A percentile compares a stretch with the other conserved stretches of the same genome.
Evolutionary conservation across 2,888 invertebrate genomes (phyloP).

Genomic region (Synergus umbraculus): DNA sequence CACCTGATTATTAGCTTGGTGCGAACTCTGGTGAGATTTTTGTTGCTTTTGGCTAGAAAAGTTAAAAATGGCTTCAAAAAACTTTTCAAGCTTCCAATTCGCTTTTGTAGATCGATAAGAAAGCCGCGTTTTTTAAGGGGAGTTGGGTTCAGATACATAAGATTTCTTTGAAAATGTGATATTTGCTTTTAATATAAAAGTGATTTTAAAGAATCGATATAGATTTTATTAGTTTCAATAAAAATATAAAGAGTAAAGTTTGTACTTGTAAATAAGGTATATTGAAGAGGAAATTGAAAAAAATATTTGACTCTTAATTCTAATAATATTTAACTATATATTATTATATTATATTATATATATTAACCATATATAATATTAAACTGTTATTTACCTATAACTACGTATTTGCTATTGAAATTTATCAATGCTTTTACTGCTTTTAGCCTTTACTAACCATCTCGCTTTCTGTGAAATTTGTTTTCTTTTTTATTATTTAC

Average conservation of each 20-base stretch:
- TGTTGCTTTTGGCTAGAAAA: not conserved
- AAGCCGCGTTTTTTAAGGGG: not conserved
- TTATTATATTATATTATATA: too few species aligned
- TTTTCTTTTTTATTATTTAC: not conserved
- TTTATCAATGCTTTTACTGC: conserved; percentile 1
- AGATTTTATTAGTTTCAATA: not conserved
- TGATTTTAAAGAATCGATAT: not conserved
- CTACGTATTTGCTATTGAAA: conserved; percentile 17
- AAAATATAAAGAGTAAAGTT: not conserved
- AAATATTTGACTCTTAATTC: not conserved
- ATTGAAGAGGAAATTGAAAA: not conserved
- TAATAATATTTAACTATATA: not conserved
- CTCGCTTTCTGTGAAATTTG: not conserved
- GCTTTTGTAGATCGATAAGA: conserved; percentile 7
- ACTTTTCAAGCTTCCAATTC: not conserved
- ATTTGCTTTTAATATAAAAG: conserved; percentile 23
- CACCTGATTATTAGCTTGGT: conserved; percentile 23
- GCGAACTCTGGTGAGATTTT: not conserved
- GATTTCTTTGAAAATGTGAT: conserved; percentile 34
- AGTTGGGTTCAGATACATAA: not conserved
- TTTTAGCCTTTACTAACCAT: conserved; percentile 30
- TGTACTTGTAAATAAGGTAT: not conserved
- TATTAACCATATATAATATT: not conserved
- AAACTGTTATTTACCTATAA: not conserved
- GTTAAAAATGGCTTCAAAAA: not conserved